Evolutionary conservation across 2,113 vertebrate genomes (phyloP).

Genomic region (Corythoichthys intestinalis): DNA sequence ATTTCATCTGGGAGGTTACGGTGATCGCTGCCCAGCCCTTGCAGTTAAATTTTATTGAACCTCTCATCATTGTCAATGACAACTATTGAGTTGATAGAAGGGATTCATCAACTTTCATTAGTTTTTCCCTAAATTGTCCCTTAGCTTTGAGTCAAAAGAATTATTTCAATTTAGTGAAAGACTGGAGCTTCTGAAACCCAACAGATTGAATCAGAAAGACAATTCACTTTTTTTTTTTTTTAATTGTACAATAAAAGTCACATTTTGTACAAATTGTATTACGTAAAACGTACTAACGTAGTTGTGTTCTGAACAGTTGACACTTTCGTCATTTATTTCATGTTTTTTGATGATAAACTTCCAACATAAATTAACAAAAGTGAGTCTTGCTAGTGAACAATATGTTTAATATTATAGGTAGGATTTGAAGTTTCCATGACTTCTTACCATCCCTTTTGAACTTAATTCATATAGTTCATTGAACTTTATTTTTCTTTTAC

Average conservation of each 20-base stretch:
- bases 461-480: neutral
- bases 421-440: neutral
- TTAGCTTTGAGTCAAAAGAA: neutral
- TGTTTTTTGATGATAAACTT: neutral
- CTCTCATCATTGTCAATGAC: no score
- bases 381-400: neutral
- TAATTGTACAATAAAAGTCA: slow-evolving; percentile 76
- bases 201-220: neutral
- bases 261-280: slow-evolving; percentile 64
- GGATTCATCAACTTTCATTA: neutral
- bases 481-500: neutral
- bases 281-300: no score
- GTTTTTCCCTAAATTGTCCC: neutral
- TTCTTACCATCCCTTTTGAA: neutral
- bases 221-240: slow-evolving; percentile 18
- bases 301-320: neutral
- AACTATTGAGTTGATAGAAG: no score
- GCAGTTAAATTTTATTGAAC: no score
- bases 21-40: no score
- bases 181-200: neutral
- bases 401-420: neutral
- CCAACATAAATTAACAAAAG: slow-evolving; percentile 31
- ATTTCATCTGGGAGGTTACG: no score
- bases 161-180: neutral
- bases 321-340: neutral